Conservation (phyloP, 2,113 vertebrate species). For the Myrmophylax atrothorax region DNA sequence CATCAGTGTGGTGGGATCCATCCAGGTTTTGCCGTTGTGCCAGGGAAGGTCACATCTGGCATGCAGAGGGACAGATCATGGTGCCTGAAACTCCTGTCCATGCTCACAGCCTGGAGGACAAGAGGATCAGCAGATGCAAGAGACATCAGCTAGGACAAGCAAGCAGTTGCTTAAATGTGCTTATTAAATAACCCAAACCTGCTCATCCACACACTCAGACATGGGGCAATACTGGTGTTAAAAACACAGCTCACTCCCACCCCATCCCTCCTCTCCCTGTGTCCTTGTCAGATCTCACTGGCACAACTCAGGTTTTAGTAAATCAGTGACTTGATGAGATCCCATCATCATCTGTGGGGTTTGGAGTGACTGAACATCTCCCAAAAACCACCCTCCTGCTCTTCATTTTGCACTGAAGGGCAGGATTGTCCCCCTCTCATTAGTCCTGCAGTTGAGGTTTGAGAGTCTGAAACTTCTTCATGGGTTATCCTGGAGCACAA, state of each 20-base stretch:
- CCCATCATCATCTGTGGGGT: neutral
- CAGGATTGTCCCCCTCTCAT: neutral
- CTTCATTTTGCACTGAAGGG: neutral
- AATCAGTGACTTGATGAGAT: neutral
- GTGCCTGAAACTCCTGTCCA: neutral
- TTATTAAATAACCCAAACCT: neutral
- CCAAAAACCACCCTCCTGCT: neutral
- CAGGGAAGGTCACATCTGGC: neutral
- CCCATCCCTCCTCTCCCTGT: fast-evolving
- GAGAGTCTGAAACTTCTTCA: neutral
- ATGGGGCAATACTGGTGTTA: neutral
- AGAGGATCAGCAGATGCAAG: neutral
- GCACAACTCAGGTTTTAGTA: neutral
- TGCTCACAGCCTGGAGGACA: neutral
- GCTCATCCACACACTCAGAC: too few species aligned
- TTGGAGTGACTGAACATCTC: neutral
- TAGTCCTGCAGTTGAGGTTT: neutral
- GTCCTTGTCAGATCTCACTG: neutral
- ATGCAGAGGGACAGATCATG: fast-evolving
- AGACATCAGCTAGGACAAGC: neutral
- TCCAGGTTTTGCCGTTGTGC: neutral
- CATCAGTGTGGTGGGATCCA: neutral
- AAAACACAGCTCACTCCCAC: fast-evolving
- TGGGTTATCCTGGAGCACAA: neutral
- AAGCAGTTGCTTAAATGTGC: neutral